Evolutionary conservation across 2,888 invertebrate species (phyloP).

Genomic region (Azorinus chamasolen): DNA sequence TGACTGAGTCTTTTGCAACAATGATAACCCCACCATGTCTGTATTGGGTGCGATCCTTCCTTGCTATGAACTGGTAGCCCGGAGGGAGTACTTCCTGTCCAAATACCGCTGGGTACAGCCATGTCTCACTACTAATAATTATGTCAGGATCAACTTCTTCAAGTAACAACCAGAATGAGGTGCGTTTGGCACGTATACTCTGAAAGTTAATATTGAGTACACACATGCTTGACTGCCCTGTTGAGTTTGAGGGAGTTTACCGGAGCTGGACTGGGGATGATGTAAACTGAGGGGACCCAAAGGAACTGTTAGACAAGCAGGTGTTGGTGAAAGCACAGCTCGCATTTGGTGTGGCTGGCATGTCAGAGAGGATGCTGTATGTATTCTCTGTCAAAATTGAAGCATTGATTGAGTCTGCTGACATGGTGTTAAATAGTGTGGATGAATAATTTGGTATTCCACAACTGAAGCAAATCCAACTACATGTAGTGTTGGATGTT

Average conservation of each 20-base stretch:
- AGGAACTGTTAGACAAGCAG: background rate
- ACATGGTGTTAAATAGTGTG: slow-evolving; percentile 23
- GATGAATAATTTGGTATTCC: slow-evolving; percentile 10
- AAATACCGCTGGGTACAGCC: slow-evolving; percentile 15
- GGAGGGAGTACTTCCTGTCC: slow-evolving; percentile 23
- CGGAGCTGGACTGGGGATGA: slow-evolving; percentile 12
- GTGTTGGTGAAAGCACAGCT: background rate
- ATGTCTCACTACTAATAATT: slow-evolving; percentile 23
- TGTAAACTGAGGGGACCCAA: slow-evolving; percentile 8
- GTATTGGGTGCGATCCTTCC: slow-evolving; percentile 6
- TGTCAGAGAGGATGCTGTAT: background rate
- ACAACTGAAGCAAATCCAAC: slow-evolving; percentile 29
- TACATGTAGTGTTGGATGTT: slow-evolving; percentile 7
- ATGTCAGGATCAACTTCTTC: slow-evolving; percentile 17
- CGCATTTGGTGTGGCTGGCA: background rate
- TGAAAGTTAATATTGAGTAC: slow-evolving; percentile 22
- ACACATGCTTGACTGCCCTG: background rate
- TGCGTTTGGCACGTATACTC: slow-evolving; percentile 19
- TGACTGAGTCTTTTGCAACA: background rate
- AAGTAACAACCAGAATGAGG: slow-evolving; percentile 14
- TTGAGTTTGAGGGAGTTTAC: background rate
- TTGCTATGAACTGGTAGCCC: slow-evolving; percentile 11
- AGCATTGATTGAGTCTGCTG: slow-evolving; percentile 11
- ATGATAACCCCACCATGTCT: slow-evolving; percentile 28
- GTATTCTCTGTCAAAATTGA: slow-evolving; percentile 1